These are phyloP conservation scores for Caenorhabditis uteleia DNA, from an alignment of 2,888 invertebrate genomes.

Conservation along the genomic window DNA sequence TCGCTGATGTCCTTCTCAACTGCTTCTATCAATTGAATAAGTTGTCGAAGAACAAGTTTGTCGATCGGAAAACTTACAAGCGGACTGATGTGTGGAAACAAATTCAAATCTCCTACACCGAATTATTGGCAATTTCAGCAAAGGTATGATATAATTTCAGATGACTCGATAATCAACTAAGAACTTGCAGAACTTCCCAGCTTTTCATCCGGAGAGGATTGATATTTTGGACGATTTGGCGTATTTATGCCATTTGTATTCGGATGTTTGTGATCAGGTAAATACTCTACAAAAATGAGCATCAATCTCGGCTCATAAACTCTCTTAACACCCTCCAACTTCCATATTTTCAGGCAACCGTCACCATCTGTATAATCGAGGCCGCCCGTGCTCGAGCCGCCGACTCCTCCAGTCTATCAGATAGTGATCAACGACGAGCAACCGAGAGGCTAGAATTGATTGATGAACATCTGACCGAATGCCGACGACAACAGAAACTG, in stretches of 20 bases:
- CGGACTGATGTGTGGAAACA: constrained; percentile 52
- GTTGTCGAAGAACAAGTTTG: constrained; percentile 46
- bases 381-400: constrained; percentile 57
- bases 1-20: constrained; percentile 61
- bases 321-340: too few relatives aligned
- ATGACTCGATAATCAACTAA: neutral
- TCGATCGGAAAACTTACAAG: constrained; percentile 28
- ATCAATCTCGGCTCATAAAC: neutral
- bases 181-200: constrained; percentile 52
- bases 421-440: constrained; percentile 26
- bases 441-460: constrained; percentile 47
- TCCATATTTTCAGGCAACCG: constrained; percentile 46
- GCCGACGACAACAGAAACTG: constrained; percentile 59
- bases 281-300: neutral
- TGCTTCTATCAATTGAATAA: constrained; percentile 58
- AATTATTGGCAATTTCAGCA: constrained; percentile 53
- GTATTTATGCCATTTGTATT: constrained; percentile 58
- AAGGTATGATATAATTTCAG: constrained; percentile 32
- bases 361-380: constrained; percentile 64
- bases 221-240: constrained; percentile 62
- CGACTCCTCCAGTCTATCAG: constrained; percentile 32
- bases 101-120: constrained; percentile 53
- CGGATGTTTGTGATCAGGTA: constrained; percentile 64
- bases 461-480: constrained; percentile 61
- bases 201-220: constrained; percentile 56